A percentile compares a stretch with the other conserved stretches of the same genome.
Evolutionary conservation across 2,888 invertebrate species (phyloP).

Genomic region (Horisme vitalbata): DNA sequence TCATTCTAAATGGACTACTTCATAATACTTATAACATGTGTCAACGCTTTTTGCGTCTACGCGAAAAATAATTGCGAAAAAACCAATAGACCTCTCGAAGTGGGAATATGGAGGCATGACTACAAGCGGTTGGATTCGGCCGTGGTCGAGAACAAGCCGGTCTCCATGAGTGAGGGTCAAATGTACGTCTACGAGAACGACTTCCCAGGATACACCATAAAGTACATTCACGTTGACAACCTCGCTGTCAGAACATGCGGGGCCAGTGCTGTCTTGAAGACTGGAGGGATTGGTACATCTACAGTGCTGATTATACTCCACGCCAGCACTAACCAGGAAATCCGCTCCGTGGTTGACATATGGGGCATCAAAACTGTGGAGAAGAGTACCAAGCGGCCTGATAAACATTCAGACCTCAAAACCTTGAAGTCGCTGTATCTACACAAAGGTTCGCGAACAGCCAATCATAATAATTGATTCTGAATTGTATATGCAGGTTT

Average conservation of each 20-base stretch:
- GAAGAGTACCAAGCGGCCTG: neutral
- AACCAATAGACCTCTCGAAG: slow-evolving; percentile 56
- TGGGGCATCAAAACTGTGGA: slow-evolving; percentile 54
- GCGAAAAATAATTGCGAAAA: slow-evolving; percentile 54
- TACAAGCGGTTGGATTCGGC: slow-evolving; percentile 62
- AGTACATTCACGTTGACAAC: slow-evolving; percentile 67
- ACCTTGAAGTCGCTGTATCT: slow-evolving; percentile 50
- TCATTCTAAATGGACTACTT: slow-evolving; percentile 40
- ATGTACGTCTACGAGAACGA: slow-evolving; percentile 68
- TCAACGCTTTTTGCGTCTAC: slow-evolving; percentile 26
- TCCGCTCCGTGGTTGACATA: slow-evolving; percentile 66
- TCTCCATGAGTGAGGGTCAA: slow-evolving; percentile 60
- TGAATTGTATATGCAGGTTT: neutral
- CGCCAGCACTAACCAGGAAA: slow-evolving; percentile 60
- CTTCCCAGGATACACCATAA: slow-evolving; percentile 60
- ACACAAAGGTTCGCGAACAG: slow-evolving; percentile 45
- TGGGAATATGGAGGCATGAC: slow-evolving; percentile 55
- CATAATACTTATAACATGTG: slow-evolving; percentile 28
- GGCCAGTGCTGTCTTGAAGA: slow-evolving; percentile 55
- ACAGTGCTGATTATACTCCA: slow-evolving; percentile 61
- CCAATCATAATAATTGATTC: slow-evolving; percentile 54
- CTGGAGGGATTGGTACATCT: slow-evolving; percentile 57
- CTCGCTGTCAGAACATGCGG: slow-evolving; percentile 64
- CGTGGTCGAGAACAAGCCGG: slow-evolving; percentile 61
- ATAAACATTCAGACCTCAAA: slow-evolving; percentile 27